Conservation (phyloP, 2,113 vertebrate species). For the Oostethus manadensis region DNA sequence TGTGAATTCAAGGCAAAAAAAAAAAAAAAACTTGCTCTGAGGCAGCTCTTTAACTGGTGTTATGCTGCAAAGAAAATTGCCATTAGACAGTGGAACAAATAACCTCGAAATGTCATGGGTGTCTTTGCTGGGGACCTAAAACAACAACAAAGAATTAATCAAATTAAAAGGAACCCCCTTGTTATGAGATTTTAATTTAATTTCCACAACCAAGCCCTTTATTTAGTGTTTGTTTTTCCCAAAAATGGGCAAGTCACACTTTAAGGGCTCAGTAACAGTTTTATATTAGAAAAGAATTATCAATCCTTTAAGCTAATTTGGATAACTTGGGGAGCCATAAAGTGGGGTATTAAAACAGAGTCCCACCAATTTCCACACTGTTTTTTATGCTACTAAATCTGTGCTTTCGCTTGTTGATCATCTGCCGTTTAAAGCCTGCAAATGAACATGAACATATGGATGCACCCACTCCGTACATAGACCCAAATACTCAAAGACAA, state of each 20-base stretch:
- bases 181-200: slow-evolving; percentile 80
- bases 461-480: slow-evolving; percentile 40
- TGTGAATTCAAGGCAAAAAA: slow-evolving; percentile 65
- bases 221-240: slow-evolving; percentile 72
- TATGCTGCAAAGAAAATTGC: slow-evolving; percentile 80
- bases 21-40: slow-evolving; percentile 70
- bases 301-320: slow-evolving; percentile 84
- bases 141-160: slow-evolving; percentile 82
- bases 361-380: slow-evolving; percentile 66
- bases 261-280: slow-evolving; percentile 75
- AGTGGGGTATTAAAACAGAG: slow-evolving; percentile 71
- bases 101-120: slow-evolving; percentile 76
- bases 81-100: slow-evolving; percentile 83
- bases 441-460: slow-evolving; percentile 76
- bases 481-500: slow-evolving; percentile 10
- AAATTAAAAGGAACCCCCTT: slow-evolving; percentile 78
- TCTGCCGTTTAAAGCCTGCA: slow-evolving; percentile 74
- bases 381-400: slow-evolving; percentile 72
- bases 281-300: slow-evolving; percentile 80
- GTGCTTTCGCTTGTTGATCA: slow-evolving; percentile 73
- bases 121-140: slow-evolving; percentile 73
- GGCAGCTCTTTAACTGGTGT: slow-evolving; percentile 73
- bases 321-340: slow-evolving; percentile 76
- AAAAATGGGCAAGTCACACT: slow-evolving; percentile 77
- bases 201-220: slow-evolving; percentile 78